Conservation (phyloP, 2,113 vertebrate species). For the Microcebus ravelobensis region DNA sequence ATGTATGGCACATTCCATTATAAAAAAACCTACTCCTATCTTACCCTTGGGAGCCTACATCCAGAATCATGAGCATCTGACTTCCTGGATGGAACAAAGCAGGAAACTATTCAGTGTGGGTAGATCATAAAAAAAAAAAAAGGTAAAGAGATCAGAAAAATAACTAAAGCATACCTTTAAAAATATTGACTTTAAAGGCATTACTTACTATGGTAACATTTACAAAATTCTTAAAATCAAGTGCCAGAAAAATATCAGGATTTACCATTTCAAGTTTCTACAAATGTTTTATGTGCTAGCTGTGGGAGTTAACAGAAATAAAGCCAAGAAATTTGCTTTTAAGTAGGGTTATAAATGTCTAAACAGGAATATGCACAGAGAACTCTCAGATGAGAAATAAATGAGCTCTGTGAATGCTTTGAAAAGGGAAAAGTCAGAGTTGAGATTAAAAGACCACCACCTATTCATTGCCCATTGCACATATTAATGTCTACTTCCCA, state of each 20-base stretch:
- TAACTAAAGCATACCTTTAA: neutral
- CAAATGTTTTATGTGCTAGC: neutral
- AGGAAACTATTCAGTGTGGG: neutral
- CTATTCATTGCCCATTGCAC: neutral
- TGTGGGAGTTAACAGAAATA: slow-evolving; percentile 29
- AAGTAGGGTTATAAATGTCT: slow-evolving; percentile 7
- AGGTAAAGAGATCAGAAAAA: slow-evolving; percentile 17
- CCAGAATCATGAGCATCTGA: neutral
- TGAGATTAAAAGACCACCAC: neutral
- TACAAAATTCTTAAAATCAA: slow-evolving; percentile 49
- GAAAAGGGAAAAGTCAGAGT: neutral
- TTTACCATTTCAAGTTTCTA: slow-evolving; percentile 27
- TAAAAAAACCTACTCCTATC: neutral
- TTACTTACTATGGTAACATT: neutral
- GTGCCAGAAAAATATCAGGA: slow-evolving; percentile 24
- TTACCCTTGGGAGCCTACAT: neutral
- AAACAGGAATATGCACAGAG: neutral
- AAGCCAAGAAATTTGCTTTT: slow-evolving; percentile 45
- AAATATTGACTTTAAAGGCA: slow-evolving; percentile 1
- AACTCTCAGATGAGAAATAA: neutral
- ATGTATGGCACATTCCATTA: neutral
- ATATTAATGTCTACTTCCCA: neutral
- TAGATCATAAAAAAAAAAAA: neutral
- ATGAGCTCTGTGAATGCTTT: neutral
- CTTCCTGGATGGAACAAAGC: neutral